phyloP scores from a whole-genome alignment of 2,797 vertebrate species.

The Holocentrus rufus region DNA sequence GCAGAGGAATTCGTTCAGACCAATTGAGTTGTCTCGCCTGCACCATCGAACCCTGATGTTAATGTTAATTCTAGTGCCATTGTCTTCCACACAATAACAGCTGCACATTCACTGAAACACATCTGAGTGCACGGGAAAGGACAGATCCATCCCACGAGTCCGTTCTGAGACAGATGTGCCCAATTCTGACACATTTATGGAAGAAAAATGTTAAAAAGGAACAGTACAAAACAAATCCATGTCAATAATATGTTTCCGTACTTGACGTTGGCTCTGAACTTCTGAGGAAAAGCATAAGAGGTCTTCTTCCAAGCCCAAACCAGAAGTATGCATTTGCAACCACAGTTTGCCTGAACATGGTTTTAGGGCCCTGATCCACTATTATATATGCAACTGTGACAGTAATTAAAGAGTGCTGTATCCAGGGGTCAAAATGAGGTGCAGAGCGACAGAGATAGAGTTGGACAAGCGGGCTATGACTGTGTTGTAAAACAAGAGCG shows the following conservation, averaged over 20 bases:
- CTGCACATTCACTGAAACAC: slow-evolving; percentile 61
- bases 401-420: slow-evolving; percentile 65
- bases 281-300: slow-evolving; percentile 50
- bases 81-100: slow-evolving; percentile 49
- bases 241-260: slow-evolving; percentile 57
- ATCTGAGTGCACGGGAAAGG: slow-evolving; percentile 49
- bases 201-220: slow-evolving; percentile 49
- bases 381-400: slow-evolving; percentile 56
- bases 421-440: slow-evolving; percentile 60
- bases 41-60: slow-evolving; percentile 25
- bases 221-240: slow-evolving; percentile 67
- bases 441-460: slow-evolving; percentile 11
- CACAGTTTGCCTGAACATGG: slow-evolving; percentile 68
- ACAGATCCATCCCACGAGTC: slow-evolving; percentile 50
- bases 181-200: slow-evolving; percentile 62
- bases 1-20: slow-evolving; percentile 33
- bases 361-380: slow-evolving; percentile 59
- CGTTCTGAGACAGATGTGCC: slow-evolving; percentile 58
- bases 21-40: slow-evolving; percentile 31
- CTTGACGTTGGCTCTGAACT: slow-evolving; percentile 51
- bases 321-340: slow-evolving; percentile 65
- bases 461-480: neutral
- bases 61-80: slow-evolving; percentile 23
- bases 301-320: slow-evolving; percentile 63
- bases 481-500: slow-evolving; percentile 20